phyloP scores from a whole-genome alignment of 2,888 invertebrate species.

The Sarcophaga caerulescens region DNA sequence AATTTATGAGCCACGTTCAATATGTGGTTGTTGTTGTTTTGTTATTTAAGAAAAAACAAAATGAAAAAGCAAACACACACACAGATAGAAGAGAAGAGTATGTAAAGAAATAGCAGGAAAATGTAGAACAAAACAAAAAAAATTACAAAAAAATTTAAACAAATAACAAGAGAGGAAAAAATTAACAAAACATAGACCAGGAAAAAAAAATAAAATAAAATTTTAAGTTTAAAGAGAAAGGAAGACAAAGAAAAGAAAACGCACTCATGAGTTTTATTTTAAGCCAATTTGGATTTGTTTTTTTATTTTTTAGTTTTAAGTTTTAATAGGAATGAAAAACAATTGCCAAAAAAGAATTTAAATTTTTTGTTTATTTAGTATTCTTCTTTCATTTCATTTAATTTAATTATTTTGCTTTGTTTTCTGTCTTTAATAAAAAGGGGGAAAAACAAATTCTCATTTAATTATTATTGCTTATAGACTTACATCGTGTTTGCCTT shows the following conservation, averaged over 20 bases:
- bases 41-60: conserved; percentile 59
- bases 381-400: too few species aligned
- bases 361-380: conserved; percentile 30
- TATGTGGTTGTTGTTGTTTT: conserved; percentile 21
- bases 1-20: conserved; percentile 65
- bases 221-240: conserved; percentile 55
- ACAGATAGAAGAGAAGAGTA: conserved; percentile 20
- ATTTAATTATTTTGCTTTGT: conserved; percentile 11
- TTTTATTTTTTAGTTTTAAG: conserved; percentile 15
- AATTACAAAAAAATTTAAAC: conserved; percentile 45
- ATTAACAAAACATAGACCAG: conserved; percentile 27
- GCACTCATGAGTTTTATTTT: conserved; percentile 61
- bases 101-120: conserved; percentile 11
- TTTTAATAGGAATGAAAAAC: conserved; percentile 6
- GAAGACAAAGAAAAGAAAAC: conserved; percentile 51
- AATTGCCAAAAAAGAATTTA: conserved; percentile 34
- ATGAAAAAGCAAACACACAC: conserved; percentile 34
- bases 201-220: conserved; percentile 45
- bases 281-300: conserved; percentile 54
- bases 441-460: background rate
- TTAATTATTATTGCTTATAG: background rate
- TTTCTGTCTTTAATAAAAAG: conserved; percentile 45
- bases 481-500: conserved; percentile 95
- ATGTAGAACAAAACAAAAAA: conserved; percentile 42
- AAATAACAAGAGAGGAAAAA: conserved; percentile 1